Percentiles rank a stretch among this genome's conserved stretches.
phyloP scores from a whole-genome alignment of 1,140 invertebrate genomes.

The Sesamia nonagrioides region DNA sequence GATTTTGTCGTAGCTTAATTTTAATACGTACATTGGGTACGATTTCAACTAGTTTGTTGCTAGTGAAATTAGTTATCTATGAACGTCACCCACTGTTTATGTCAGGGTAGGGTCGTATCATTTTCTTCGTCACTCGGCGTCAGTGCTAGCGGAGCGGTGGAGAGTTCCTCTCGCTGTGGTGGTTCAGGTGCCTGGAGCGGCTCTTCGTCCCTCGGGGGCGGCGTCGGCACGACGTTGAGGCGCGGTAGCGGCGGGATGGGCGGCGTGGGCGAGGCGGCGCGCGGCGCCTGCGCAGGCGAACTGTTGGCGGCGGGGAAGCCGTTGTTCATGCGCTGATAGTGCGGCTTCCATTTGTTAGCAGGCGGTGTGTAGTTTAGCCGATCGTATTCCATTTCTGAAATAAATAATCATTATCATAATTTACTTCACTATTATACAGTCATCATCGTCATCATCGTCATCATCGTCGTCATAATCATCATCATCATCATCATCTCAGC shows the following conservation, averaged over 20 bases:
- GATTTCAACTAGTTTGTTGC: background rate
- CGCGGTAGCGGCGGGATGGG: constrained; percentile 77
- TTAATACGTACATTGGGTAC: background rate
- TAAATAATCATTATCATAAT: background rate
- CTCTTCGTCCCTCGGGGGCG: constrained; percentile 41
- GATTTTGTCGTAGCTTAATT: background rate
- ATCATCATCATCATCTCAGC: too few species aligned
- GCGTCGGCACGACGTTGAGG: constrained; percentile 56
- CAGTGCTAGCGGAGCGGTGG: background rate
- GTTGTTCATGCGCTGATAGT: constrained; percentile 94
- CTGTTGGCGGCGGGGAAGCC: constrained; percentile 73
- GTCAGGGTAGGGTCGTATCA: constrained; percentile 28
- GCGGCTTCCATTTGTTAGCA: constrained; percentile 93
- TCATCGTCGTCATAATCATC: too few species aligned
- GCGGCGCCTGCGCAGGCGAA: background rate
- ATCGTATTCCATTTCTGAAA: constrained; percentile 93
- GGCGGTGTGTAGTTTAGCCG: constrained; percentile 95
- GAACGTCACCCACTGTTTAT: background rate
- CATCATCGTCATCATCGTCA: too few species aligned
- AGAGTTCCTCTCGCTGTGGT: constrained; percentile 20
- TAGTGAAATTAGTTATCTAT: constrained; percentile 18
- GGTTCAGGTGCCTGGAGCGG: constrained; percentile 13
- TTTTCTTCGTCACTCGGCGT: constrained; percentile 37
- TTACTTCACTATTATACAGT: background rate
- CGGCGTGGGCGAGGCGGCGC: constrained; percentile 54